phyloP scores from a whole-genome alignment of 2,113 vertebrate genomes.

The Xyliphius kryptos region DNA sequence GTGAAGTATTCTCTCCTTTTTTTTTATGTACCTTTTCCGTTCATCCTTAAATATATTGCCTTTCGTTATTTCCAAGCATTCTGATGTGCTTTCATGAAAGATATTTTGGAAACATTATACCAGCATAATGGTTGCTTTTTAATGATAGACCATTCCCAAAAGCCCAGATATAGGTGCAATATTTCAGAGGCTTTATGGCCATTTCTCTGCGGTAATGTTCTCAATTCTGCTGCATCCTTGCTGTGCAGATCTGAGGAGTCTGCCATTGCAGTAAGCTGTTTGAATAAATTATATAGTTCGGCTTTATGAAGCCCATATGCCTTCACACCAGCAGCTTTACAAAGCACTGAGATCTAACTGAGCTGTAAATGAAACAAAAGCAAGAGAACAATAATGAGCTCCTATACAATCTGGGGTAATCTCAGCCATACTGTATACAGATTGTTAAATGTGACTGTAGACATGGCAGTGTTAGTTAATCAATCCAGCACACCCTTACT shows the following conservation, averaged over 20 bases:
- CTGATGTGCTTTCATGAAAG: too few species aligned
- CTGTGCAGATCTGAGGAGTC: slow-evolving; percentile 6
- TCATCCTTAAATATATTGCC: too few species aligned
- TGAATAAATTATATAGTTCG: slow-evolving; percentile 18
- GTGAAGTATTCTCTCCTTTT: too few species aligned
- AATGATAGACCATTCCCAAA: too few species aligned
- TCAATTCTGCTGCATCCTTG: background rate
- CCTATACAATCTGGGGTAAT: slow-evolving; percentile 41
- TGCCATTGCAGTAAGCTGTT: background rate
- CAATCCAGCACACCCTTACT: background rate
- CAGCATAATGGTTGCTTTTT: too few species aligned
- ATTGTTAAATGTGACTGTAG: slow-evolving; percentile 15
- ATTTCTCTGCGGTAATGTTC: slow-evolving; percentile 5
- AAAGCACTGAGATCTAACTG: slow-evolving; percentile 41
- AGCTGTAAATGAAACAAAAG: slow-evolving; percentile 64
- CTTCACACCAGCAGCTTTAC: slow-evolving; percentile 33
- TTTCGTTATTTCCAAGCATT: too few species aligned
- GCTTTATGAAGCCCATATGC: slow-evolving; percentile 35
- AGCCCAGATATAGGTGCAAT: too few species aligned
- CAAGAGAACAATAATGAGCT: slow-evolving; percentile 52
- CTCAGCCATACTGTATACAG: slow-evolving; percentile 15
- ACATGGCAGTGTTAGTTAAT: slow-evolving; percentile 22
- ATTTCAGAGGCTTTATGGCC: slow-evolving; percentile 1
- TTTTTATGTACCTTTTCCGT: too few species aligned
- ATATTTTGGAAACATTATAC: too few species aligned